These are phyloP conservation scores for Aleiodes alternator DNA, from an alignment of 2,888 invertebrate species.

Conservation along the genomic window DNA sequence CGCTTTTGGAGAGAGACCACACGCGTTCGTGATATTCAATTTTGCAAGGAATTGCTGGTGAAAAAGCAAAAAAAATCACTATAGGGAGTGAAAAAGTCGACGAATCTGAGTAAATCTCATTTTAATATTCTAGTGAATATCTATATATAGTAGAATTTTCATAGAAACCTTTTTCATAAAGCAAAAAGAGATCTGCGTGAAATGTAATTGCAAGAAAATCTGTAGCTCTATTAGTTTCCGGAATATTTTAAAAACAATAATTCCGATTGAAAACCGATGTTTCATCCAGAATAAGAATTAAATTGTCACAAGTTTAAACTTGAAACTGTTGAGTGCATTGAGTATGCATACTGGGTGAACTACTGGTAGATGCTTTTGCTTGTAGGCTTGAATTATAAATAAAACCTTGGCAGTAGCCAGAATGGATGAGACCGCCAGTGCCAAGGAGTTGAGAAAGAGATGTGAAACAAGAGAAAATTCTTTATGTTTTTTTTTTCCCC, in stretches of 20 bases:
- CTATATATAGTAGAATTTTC: no score
- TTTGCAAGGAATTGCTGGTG: not conserved
- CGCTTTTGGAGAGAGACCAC: not conserved
- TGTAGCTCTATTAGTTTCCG: no score
- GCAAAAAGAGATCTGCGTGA: no score
- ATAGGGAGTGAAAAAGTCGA: no score
- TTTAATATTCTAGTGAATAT: no score
- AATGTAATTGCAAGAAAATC: no score
- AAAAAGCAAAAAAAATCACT: no score
- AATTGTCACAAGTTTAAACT: slow-evolving; percentile 1
- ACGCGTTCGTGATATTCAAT: slow-evolving; percentile 12
- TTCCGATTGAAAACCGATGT: no score
- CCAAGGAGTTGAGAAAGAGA: slow-evolving; percentile 38
- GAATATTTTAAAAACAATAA: no score
- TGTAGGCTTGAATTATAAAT: slow-evolving; percentile 43
- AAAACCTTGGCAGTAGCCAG: slow-evolving; percentile 28
- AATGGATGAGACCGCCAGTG: slow-evolving; percentile 25
- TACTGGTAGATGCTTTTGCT: slow-evolving; percentile 39
- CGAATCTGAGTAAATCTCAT: no score
- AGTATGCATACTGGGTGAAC: slow-evolving; percentile 24
- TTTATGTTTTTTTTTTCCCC: not conserved
- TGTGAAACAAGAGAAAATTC: slow-evolving; percentile 11
- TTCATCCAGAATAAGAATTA: no score
- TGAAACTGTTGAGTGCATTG: slow-evolving; percentile 6
- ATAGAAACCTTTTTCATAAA: no score